phyloP scores from a whole-genome alignment of 2,797 vertebrate genomes.

The Thripadectes ignobilis region DNA sequence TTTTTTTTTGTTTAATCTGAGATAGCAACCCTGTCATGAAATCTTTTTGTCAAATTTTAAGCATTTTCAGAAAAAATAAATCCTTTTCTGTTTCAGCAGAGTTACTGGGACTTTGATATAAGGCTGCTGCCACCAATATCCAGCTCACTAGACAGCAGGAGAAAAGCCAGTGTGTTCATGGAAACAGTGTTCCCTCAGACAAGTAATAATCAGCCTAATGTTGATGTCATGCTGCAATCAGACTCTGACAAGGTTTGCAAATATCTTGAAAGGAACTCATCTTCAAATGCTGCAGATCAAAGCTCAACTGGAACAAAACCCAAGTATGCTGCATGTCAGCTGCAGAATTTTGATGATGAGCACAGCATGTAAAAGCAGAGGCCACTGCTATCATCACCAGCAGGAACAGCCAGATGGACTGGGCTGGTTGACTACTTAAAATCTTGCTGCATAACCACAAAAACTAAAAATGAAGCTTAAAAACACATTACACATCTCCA shows the following conservation, averaged over 20 bases:
- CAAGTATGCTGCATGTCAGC: slow-evolving; percentile 29
- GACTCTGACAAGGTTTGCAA: slow-evolving; percentile 73
- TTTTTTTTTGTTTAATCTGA: background rate
- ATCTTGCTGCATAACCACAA: background rate
- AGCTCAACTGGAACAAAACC: slow-evolving; percentile 55
- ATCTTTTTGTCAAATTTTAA: background rate
- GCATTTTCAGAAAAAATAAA: background rate
- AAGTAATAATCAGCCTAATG: slow-evolving; percentile 68
- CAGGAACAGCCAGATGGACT: background rate
- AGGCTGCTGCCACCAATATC: slow-evolving; percentile 39
- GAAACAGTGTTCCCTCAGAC: slow-evolving; percentile 48
- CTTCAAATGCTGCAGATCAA: slow-evolving; percentile 66
- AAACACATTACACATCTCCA: background rate
- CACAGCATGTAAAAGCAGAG: background rate
- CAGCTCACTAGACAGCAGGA: slow-evolving; percentile 30
- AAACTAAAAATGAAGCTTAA: slow-evolving; percentile 28
- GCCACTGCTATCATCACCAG: background rate
- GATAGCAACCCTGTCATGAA: background rate
- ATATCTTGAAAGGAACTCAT: slow-evolving; percentile 72
- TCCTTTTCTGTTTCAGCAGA: background rate
- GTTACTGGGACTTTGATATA: background rate
- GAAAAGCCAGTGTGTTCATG: slow-evolving; percentile 44
- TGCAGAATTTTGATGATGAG: background rate
- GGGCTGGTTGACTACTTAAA: background rate
- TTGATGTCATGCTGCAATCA: slow-evolving; percentile 64